Evolutionary conservation across 2,888 invertebrate genomes (phyloP).

Genomic region (Fabriciana adippe): DNA sequence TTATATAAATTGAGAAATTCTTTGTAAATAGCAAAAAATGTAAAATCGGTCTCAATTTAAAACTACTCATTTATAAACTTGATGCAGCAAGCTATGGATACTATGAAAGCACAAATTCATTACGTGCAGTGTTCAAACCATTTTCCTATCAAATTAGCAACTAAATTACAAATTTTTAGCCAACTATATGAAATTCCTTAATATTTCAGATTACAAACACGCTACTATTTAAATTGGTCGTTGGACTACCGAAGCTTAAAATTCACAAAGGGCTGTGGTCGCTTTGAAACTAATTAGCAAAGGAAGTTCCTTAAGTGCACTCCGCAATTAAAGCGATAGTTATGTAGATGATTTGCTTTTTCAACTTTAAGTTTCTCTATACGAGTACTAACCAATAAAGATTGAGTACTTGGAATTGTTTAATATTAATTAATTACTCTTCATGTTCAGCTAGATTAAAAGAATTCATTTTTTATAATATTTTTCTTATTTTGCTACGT

Average conservation of each 20-base stretch:
- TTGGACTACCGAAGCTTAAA: slow-evolving; percentile 73
- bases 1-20: slow-evolving; percentile 38
- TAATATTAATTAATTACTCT: no score
- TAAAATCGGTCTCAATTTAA: slow-evolving; percentile 51
- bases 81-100: slow-evolving; percentile 82
- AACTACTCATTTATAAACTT: slow-evolving; percentile 56
- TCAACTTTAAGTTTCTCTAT: neutral
- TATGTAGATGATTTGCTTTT: slow-evolving; percentile 2
- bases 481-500: no score
- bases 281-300: slow-evolving; percentile 77
- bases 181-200: slow-evolving; percentile 63
- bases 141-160: slow-evolving; percentile 59
- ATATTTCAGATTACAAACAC: slow-evolving; percentile 65
- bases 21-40: slow-evolving; percentile 38
- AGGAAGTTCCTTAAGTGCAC: slow-evolving; percentile 32
- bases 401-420: no score
- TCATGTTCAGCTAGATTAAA: no score
- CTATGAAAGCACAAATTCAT: slow-evolving; percentile 70
- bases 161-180: slow-evolving; percentile 65
- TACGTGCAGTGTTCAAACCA: slow-evolving; percentile 59
- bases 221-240: slow-evolving; percentile 70
- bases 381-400: no score
- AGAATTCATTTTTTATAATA: no score
- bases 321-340: slow-evolving; percentile 19
- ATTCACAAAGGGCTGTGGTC: slow-evolving; percentile 77